Evolutionary conservation across 2,888 invertebrate genomes (phyloP), one percentile per base, ranked within the genome.

Genomic region (Habrosyne pyritoides): DNA sequence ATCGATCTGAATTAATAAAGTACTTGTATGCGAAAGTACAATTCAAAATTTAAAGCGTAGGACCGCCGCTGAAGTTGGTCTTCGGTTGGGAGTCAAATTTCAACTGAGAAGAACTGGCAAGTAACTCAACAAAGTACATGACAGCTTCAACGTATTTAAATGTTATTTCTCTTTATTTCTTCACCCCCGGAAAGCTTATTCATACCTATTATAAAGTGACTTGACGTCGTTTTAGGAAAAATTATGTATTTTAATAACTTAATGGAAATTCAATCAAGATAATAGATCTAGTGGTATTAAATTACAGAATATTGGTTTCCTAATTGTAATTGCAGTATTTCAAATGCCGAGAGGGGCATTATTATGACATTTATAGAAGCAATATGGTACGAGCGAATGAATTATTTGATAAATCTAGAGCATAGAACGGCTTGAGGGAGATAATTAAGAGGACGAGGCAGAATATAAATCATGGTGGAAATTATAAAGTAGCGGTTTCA

Each of bases 351-450:
- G n/a, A n/a, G n/a, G n/a, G n/a, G 73, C 66, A 76, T 69, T 69
- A 73, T 71, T 72, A 67, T 71, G 74, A 67, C 77, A 62, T 76
- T 79, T 72, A 77, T 78, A 69, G 66, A 56, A 63, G 64, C 67
- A 64, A 66, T 71, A 64, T 69, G 65, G 61, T 68, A 26, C 48
- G 24, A 48, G 28, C 21, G 8, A 28, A 49, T 30, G 28, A 47
- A 30, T 47, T 26, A 47, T 30, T 36, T 26, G 50, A 22, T 42
- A 52, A 36, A 42, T 53, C 52, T 26, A 53, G 51, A 52, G 22
- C 28, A 52, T 59, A 56, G n/a, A 2, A 50, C 51, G 47, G 56
- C 22, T 30, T 33, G 21, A 36, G 26, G 47, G 2, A 53, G 47
- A 54, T 56, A 59, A 59, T 56, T 59, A 60, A 55, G 21, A 52